A percentile compares a stretch with the other conserved stretches of the same genome.
These are phyloP conservation scores for Ametastegia equiseti DNA, from an alignment of 2,888 invertebrate species.

Conservation along the genomic window DNA sequence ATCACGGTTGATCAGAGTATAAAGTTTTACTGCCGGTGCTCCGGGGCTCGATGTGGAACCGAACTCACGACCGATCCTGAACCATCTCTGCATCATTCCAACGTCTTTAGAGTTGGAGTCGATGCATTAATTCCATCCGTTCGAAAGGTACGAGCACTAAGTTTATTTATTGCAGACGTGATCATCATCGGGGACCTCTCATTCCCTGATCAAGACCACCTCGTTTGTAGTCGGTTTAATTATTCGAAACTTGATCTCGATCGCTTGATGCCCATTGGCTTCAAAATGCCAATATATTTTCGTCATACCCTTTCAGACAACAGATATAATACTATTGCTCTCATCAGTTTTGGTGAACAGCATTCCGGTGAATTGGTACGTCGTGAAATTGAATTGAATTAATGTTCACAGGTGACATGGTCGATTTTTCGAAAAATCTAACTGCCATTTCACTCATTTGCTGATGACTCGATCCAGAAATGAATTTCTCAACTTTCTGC, in stretches of 20 bases:
- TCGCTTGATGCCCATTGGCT: too few species aligned
- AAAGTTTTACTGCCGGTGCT: constrained; percentile 33
- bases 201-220: not conserved
- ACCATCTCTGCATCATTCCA: too few species aligned
- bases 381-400: too few species aligned
- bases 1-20: constrained; percentile 27
- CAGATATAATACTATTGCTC: too few species aligned
- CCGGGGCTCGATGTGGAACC: not conserved
- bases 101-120: too few species aligned
- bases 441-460: too few species aligned
- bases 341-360: too few species aligned
- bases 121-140: not conserved
- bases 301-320: not conserved
- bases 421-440: too few species aligned
- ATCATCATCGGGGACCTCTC: not conserved
- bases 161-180: not conserved
- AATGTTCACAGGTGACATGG: too few species aligned
- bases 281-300: constrained; percentile 6
- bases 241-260: constrained; percentile 19
- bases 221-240: constrained; percentile 5
- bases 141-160: not conserved
- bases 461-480: too few species aligned
- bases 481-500: too few species aligned
- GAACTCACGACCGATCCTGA: not conserved
- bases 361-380: too few species aligned